Percentiles rank a stretch among this genome's conserved stretches.
phyloP scores from a whole-genome alignment of 2,888 invertebrate species.

The Tinea trinotella region DNA sequence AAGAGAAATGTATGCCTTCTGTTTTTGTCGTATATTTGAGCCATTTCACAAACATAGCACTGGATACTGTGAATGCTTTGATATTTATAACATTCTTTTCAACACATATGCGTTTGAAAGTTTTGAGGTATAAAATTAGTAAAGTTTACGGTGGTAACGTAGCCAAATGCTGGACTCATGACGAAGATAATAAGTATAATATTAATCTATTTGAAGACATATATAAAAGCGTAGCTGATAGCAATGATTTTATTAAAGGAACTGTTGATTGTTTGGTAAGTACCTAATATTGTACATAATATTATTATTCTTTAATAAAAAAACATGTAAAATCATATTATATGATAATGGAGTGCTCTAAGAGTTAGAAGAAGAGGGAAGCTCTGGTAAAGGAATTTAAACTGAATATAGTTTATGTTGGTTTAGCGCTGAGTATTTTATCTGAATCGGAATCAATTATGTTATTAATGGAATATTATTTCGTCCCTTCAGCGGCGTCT shows the following conservation, averaged over 20 bases:
- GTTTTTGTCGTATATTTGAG: not conserved
- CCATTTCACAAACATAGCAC: not conserved
- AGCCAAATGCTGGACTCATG: slow-evolving; percentile 2
- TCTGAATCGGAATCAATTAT: no score
- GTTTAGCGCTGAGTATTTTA: no score
- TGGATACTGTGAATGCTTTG: not conserved
- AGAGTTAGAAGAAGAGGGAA: no score
- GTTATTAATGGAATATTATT: no score
- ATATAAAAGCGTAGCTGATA: slow-evolving; percentile 12
- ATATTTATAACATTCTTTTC: not conserved
- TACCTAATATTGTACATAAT: no score
- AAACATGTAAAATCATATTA: no score
- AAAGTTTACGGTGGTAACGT: not conserved
- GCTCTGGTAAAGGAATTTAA: no score
- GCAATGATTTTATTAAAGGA: not conserved
- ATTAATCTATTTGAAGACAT: not conserved
- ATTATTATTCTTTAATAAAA: no score
- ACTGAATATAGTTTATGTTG: no score
- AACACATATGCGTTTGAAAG: not conserved
- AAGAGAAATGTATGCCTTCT: not conserved
- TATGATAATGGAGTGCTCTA: no score
- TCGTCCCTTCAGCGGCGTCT: no score
- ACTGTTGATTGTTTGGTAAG: slow-evolving; percentile 6
- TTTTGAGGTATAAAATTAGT: not conserved
- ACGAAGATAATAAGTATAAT: not conserved